Evolutionary conservation across 2,797 vertebrate species (phyloP).

Genomic region (Cacajao melanocephalus): DNA sequence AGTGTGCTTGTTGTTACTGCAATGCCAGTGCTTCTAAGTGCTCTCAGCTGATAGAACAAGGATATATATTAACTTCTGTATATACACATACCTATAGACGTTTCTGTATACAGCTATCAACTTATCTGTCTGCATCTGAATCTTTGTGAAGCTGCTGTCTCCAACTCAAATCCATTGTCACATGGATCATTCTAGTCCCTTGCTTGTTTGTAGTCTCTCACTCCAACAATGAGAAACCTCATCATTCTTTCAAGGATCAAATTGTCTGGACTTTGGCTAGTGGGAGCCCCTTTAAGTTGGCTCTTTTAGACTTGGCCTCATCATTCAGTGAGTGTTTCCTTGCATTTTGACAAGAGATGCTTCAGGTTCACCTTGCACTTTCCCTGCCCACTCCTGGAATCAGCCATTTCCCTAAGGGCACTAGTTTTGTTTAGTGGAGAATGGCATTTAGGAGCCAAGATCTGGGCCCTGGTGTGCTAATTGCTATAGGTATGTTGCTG

Average conservation of each 20-base stretch:
- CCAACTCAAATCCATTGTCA: neutral
- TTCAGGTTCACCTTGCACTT: neutral
- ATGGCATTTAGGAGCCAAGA: neutral
- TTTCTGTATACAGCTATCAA: neutral
- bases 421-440: neutral
- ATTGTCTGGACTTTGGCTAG: neutral
- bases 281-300: neutral
- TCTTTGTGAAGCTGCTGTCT: neutral
- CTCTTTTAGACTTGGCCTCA: neutral
- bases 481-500: neutral
- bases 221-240: neutral
- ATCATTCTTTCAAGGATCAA: neutral
- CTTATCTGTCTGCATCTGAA: neutral
- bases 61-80: neutral
- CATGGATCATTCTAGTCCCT: neutral
- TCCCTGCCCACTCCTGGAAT: neutral
- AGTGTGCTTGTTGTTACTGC: neutral
- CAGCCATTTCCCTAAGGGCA: neutral
- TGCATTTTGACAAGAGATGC: neutral
- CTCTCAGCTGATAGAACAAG: neutral
- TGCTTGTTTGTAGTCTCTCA: neutral
- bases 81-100: neutral
- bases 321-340: neutral
- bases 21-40: neutral
- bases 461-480: neutral